These are phyloP conservation scores for Troglohyphantes excavatus DNA, from an alignment of 2,888 invertebrate species.

Conservation along the genomic window DNA sequence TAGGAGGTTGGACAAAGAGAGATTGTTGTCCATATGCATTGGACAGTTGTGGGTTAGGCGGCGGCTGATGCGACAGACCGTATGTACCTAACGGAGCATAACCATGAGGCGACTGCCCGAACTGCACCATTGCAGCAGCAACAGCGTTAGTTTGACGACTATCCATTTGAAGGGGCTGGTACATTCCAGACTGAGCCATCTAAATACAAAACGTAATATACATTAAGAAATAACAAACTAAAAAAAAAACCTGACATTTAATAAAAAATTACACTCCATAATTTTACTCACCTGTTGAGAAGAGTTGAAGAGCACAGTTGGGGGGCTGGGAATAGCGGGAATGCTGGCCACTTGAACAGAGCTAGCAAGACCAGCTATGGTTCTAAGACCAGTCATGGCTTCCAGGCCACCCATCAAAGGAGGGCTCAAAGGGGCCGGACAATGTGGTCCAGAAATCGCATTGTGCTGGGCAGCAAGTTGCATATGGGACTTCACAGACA, in stretches of 20 bases:
- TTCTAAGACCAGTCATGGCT: slow-evolving; percentile 73
- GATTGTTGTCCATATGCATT: slow-evolving; percentile 82
- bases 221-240: no score
- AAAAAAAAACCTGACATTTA: background rate
- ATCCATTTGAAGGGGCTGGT: slow-evolving; percentile 84
- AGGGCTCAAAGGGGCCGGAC: slow-evolving; percentile 73
- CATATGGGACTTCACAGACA: slow-evolving; percentile 88
- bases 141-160: slow-evolving; percentile 66
- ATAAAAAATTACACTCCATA: background rate
- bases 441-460: slow-evolving; percentile 69
- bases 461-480: slow-evolving; percentile 70
- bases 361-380: slow-evolving; percentile 76
- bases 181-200: slow-evolving; percentile 88
- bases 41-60: slow-evolving; percentile 82
- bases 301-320: slow-evolving; percentile 90
- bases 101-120: slow-evolving; percentile 78
- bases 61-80: slow-evolving; percentile 76
- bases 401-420: slow-evolving; percentile 76
- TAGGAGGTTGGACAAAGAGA: slow-evolving; percentile 85
- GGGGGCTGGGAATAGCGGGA: slow-evolving; percentile 90
- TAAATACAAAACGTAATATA: slow-evolving; percentile 28
- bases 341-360: slow-evolving; percentile 78
- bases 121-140: slow-evolving; percentile 78
- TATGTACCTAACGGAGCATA: slow-evolving; percentile 78
- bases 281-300: slow-evolving; percentile 84